These are phyloP conservation scores for Drosophila kanapiae DNA, from an alignment of 1,140 invertebrate genomes.

Conservation along the genomic window DNA sequence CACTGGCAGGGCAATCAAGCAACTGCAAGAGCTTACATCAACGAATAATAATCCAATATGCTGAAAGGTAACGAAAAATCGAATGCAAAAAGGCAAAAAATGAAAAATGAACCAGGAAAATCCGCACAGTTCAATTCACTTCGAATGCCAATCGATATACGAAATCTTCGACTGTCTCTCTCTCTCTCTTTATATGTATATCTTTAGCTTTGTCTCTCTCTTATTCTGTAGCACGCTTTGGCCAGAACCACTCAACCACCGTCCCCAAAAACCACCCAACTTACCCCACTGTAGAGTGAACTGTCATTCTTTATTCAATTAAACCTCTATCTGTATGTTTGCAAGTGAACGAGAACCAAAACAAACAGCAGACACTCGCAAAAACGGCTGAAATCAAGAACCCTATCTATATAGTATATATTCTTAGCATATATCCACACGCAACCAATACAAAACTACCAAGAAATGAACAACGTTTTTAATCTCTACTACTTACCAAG, in stretches of 20 bases:
- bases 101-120: slow-evolving; percentile 18
- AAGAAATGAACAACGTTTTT: slow-evolving; percentile 54
- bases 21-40: slow-evolving; percentile 20
- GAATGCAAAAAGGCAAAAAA: slow-evolving; percentile 10
- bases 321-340: slow-evolving; percentile 67
- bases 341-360: slow-evolving; percentile 58
- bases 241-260: slow-evolving; percentile 24
- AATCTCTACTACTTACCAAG: slow-evolving; percentile 50
- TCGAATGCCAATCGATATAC: slow-evolving; percentile 55
- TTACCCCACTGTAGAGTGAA: slow-evolving; percentile 36
- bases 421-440: slow-evolving; percentile 34
- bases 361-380: slow-evolving; percentile 39
- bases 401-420: slow-evolving; percentile 25
- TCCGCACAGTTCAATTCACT: slow-evolving; percentile 37
- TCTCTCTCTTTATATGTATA: slow-evolving; percentile 34
- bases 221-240: slow-evolving; percentile 57
- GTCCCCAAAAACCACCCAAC: slow-evolving; percentile 26
- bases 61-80: slow-evolving; percentile 29
- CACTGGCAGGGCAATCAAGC: slow-evolving; percentile 26
- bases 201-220: slow-evolving; percentile 15
- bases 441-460: slow-evolving; percentile 41
- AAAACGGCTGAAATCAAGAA: slow-evolving; percentile 22
- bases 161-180: slow-evolving; percentile 30
- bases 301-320: slow-evolving; percentile 67
- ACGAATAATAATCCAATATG: slow-evolving; percentile 28